A percentile compares a stretch with the other conserved stretches of the same genome.
These are phyloP conservation scores for Chelonus formosanus DNA, from an alignment of 2,888 invertebrate species.

Conservation along the genomic window DNA sequence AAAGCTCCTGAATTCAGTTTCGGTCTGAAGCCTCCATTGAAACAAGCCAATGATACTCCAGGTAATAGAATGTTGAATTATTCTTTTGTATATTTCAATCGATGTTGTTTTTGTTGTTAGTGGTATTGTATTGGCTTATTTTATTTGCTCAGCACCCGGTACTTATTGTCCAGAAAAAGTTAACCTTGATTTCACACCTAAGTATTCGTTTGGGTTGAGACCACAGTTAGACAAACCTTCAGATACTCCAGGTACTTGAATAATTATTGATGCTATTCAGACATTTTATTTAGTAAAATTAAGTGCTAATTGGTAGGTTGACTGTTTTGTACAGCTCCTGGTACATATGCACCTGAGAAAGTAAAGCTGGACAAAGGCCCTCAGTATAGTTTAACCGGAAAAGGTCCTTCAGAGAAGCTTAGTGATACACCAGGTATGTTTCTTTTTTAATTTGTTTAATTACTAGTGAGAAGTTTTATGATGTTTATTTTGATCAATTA, in stretches of 20 bases:
- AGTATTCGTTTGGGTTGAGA: conserved; percentile 72
- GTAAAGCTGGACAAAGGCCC: conserved; percentile 69
- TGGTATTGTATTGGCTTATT: conserved; percentile 47
- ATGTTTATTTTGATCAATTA: too few species aligned
- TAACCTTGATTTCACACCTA: conserved; percentile 69
- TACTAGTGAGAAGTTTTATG: too few species aligned
- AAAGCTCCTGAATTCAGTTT: conserved; percentile 74
- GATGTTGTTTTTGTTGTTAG: too few species aligned
- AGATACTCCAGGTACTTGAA: conserved; percentile 68
- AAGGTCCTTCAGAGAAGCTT: conserved; percentile 70
- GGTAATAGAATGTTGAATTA: conserved; percentile 59
- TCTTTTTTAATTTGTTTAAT: too few species aligned
- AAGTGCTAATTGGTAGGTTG: too few species aligned
- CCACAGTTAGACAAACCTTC: conserved; percentile 67
- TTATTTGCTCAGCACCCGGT: conserved; percentile 68
- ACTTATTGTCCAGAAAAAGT: conserved; percentile 71
- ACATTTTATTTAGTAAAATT: too few species aligned
- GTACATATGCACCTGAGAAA: conserved; percentile 70
- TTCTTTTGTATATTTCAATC: too few species aligned
- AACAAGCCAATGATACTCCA: conserved; percentile 72
- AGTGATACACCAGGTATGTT: conserved; percentile 71
- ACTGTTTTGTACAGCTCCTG: not conserved
- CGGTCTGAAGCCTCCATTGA: conserved; percentile 72
- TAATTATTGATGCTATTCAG: too few species aligned
- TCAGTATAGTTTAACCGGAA: conserved; percentile 78